Evolutionary conservation across 2,113 vertebrate genomes (phyloP), one percentile per base, ranked within the genome.

Genomic region (Calyptommatus sinebrachiatus): DNA sequence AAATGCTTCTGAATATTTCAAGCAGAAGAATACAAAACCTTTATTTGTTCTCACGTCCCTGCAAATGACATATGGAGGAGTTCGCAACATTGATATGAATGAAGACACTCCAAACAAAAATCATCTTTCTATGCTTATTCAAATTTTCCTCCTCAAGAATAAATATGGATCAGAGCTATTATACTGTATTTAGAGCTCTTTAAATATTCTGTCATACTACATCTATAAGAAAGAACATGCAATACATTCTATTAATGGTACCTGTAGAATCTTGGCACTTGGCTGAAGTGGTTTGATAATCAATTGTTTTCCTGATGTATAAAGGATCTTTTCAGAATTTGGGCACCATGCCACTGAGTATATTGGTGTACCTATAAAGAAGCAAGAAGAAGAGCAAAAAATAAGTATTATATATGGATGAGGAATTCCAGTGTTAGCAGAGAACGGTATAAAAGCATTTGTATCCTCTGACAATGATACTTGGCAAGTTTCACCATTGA

Each of bases 261-360:
- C 98, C 98, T 99, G 98, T 83, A 97, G 84, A 81, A 97, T 85
- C 95, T 97, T 99, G 35, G 96, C 93, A 69, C 95, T 98, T 84
- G 98, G 98, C 80, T 99, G 98, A 71, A 99, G 95, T 84, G 98
- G 97, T 89, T 99, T 99, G 85, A 99, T 96, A 80, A 97, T 86
- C 48, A 99, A 94, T 81, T 98, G 98, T 86, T 95, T 96, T 79
- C 97, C 97, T 84, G 96, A 96, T 16, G 98, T 97, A 86, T 95
- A 99, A 63, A 99, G 96, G 85, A 99, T 94, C 89, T 96, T 97
- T 91, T 97, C 97, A 1, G 98, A 99, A 90, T 98, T 96, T 22
- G 98, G 97, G 79, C 95, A 95, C 98, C 98, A 99, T 6, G 96
- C 96, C 28, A 98, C 97, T 1, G 97, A 98, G 90, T 99, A 99